These are phyloP conservation scores for Aphidoletes aphidimyza DNA, from an alignment of 2,888 invertebrate species.

Conservation along the genomic window DNA sequence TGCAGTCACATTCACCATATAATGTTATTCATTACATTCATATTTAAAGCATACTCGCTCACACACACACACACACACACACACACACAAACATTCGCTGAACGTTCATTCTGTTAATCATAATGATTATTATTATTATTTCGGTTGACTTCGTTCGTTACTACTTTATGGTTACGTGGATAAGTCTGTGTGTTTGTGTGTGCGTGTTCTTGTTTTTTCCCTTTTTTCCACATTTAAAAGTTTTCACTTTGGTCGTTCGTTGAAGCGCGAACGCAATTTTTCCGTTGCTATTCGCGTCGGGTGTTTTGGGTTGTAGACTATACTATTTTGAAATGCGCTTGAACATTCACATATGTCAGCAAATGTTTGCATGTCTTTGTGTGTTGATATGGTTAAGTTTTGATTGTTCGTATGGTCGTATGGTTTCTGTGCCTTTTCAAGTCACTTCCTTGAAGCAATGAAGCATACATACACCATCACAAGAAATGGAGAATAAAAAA, in stretches of 20 bases:
- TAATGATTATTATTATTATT: slow-evolving; percentile 40
- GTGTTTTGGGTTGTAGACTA: background rate
- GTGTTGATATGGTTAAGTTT: too few species aligned
- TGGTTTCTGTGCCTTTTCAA: too few species aligned
- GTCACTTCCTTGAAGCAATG: too few species aligned
- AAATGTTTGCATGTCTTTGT: too few species aligned
- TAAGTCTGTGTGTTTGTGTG: background rate
- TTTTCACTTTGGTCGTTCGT: background rate
- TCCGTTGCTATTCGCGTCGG: background rate
- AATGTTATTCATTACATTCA: slow-evolving; percentile 17
- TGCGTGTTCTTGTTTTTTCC: background rate
- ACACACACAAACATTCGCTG: background rate
- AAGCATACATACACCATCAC: too few species aligned
- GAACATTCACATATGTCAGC: too few species aligned
- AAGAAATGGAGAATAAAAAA: too few species aligned
- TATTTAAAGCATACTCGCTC: background rate
- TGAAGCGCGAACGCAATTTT: background rate
- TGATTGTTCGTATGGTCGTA: too few species aligned
- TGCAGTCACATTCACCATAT: background rate
- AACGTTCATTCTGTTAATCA: slow-evolving; percentile 25
- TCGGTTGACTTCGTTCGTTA: slow-evolving; percentile 7
- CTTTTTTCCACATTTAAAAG: background rate
- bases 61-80: background rate
- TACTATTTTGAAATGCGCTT: too few species aligned
- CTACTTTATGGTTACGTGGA: background rate